Base-by-base conservation (phyloP, 2,797 vertebrate genomes). In the Rhinella marina region DNA sequence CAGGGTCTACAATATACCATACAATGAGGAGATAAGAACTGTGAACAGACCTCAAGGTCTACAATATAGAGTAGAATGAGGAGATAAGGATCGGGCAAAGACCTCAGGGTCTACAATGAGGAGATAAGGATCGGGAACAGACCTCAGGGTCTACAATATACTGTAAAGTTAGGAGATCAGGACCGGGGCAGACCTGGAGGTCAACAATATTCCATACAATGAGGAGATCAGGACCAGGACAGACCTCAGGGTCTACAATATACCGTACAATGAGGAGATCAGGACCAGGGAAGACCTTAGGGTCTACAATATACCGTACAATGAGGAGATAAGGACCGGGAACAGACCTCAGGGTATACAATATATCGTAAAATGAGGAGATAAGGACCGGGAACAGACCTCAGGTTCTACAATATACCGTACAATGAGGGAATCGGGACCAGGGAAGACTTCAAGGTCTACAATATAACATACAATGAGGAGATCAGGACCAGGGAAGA, bases 1-100 rank as follows among this genome's bases (percentile, higher is more conserved):
- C 16, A 7, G 27, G 68, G 41, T 10, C 41, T 75, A 9, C 21
- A 21, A 72, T 68, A 56, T 59, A 75, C 81, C 82, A 61, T n/a
- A n/a, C n/a, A n/a, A n/a, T n/a, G n/a, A 87, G 23, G 7, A 8
- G 66, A 50, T 62, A 25, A 80, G 84, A 23, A 76, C 48, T 76
- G 59, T 54, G 21, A 52, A 80, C 14, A 32, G 32, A 27, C 12
- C 78, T 66, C n/a, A 14, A n/a, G n/a, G 11, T 27, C 64, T 25
- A n/a, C 64, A 25, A 27, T 25, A 13, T 66, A 66, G 7, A 1
- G 12, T 1, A 13, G 0, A 13, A 11, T 25, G 64, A 66, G 25
- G 3, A 10, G 10, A 64, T 21, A 14, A 19, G 16, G 19, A n/a
- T n/a, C n/a, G n/a, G n/a, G n/a, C n/a, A n/a, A n/a, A n/a, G n/a